phyloP scores from a whole-genome alignment of 2,888 invertebrate species.

The Neuroscelio doddi region DNA sequence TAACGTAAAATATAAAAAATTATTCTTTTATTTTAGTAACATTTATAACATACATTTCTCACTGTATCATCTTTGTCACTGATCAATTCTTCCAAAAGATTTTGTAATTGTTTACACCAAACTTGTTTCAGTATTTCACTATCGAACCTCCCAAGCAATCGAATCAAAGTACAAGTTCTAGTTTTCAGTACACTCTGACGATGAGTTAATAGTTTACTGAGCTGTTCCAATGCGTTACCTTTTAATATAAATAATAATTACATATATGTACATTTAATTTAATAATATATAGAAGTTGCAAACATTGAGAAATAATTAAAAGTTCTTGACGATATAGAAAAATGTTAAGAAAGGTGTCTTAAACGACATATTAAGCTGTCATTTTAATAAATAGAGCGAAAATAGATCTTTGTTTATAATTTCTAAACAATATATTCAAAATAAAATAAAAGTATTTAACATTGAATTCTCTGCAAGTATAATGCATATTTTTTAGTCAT shows the following conservation, averaged over 20 bases:
- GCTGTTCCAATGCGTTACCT: slow-evolving; percentile 36
- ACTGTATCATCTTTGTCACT: slow-evolving; percentile 77
- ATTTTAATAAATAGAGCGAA: too few species aligned
- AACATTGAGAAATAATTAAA: too few species aligned
- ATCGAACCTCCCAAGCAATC: slow-evolving; percentile 80
- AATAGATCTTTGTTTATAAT: too few species aligned
- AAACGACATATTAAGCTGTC: too few species aligned
- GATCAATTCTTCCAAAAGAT: slow-evolving; percentile 77
- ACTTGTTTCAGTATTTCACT: slow-evolving; percentile 78
- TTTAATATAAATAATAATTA: not conserved
- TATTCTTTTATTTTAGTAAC: not conserved
- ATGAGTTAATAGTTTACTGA: slow-evolving; percentile 47
- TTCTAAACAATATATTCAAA: too few species aligned
- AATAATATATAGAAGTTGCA: too few species aligned
- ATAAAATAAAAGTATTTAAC: too few species aligned
- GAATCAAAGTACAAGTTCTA: slow-evolving; percentile 82
- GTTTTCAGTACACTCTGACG: slow-evolving; percentile 71
- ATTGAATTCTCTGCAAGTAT: too few species aligned
- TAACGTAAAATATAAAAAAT: slow-evolving; percentile 3
- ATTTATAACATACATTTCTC: slow-evolving; percentile 72
- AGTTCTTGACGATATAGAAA: too few species aligned
- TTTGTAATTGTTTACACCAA: slow-evolving; percentile 78
- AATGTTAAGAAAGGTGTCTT: too few species aligned
- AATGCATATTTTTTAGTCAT: too few species aligned
- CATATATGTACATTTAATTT: too few species aligned